Conservation (phyloP, 1,140 invertebrate genomes). For the Pantala flavescens region DNA sequence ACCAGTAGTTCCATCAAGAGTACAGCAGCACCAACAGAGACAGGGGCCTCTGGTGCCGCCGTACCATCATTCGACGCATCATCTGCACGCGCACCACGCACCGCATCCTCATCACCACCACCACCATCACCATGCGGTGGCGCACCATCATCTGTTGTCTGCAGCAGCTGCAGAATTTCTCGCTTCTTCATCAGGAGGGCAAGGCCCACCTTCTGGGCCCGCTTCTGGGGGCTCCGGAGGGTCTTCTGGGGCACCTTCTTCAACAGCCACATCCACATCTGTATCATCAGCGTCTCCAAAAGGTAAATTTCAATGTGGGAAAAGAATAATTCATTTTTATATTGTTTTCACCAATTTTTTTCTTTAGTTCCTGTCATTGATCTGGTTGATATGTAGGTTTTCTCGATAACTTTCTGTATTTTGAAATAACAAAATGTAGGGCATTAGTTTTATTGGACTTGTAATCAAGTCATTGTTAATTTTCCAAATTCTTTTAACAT, state of each 20-base stretch:
- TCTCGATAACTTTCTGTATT: too few species aligned
- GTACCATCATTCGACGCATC: slow-evolving; percentile 36
- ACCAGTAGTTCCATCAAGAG: slow-evolving; percentile 68
- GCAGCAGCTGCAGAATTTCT: not conserved
- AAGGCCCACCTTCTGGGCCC: not conserved
- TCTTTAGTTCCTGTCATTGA: too few species aligned
- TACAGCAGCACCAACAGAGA: slow-evolving; percentile 31
- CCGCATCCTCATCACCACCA: slow-evolving; percentile 32
- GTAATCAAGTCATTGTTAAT: too few species aligned
- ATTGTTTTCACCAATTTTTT: too few species aligned
- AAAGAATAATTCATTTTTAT: too few species aligned
- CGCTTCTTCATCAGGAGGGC: not conserved
- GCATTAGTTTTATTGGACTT: too few species aligned
- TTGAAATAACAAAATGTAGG: too few species aligned
- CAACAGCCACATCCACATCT: not conserved
- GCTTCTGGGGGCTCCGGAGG: not conserved
- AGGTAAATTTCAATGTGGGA: not conserved
- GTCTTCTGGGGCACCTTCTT: not conserved
- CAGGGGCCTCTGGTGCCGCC: slow-evolving; percentile 20
- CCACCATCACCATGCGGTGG: slow-evolving; percentile 31
- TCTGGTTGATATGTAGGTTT: too few species aligned
- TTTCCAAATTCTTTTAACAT: too few species aligned
- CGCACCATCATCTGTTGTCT: not conserved
- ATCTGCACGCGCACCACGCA: slow-evolving; percentile 42
- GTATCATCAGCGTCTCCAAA: not conserved